Percentiles rank a stretch among this genome's conserved stretches.
These are phyloP conservation scores for Rhodinocichla rosea DNA, from an alignment of 2,113 vertebrate species.

Conservation along the genomic window DNA sequence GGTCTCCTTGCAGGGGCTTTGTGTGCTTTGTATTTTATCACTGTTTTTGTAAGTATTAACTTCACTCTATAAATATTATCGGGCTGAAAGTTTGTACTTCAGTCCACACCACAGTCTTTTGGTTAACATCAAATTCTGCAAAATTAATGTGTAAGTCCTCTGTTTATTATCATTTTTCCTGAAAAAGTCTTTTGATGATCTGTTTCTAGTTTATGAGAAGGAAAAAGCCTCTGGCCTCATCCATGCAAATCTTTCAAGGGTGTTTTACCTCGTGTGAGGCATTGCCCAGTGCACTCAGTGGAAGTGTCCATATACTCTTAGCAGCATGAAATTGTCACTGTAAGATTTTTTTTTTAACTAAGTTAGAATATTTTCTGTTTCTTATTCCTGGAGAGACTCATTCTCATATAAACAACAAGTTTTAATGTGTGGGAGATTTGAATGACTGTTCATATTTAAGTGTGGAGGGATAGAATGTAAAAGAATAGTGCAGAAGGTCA, in stretches of 20 bases:
- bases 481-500: too few relatives aligned
- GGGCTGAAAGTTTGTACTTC: not conserved
- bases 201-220: not conserved
- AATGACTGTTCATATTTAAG: not conserved
- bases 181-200: not conserved
- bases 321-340: not conserved
- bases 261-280: rapidly evolving
- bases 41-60: not conserved
- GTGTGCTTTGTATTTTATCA: not conserved
- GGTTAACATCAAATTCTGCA: not conserved
- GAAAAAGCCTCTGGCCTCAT: not conserved
- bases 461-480: too few relatives aligned
- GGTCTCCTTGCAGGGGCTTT: not conserved
- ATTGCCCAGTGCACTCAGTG: not conserved
- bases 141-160: not conserved
- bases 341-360: not conserved
- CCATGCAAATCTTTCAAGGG: not conserved
- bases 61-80: not conserved
- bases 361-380: not conserved
- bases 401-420: not conserved
- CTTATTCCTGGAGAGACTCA: not conserved
- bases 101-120: not conserved
- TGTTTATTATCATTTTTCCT: not conserved
- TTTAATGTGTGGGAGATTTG: not conserved
- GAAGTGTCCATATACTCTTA: not conserved